These are phyloP conservation scores for Cydia amplana DNA, from an alignment of 1,140 invertebrate species.

Conservation along the genomic window DNA sequence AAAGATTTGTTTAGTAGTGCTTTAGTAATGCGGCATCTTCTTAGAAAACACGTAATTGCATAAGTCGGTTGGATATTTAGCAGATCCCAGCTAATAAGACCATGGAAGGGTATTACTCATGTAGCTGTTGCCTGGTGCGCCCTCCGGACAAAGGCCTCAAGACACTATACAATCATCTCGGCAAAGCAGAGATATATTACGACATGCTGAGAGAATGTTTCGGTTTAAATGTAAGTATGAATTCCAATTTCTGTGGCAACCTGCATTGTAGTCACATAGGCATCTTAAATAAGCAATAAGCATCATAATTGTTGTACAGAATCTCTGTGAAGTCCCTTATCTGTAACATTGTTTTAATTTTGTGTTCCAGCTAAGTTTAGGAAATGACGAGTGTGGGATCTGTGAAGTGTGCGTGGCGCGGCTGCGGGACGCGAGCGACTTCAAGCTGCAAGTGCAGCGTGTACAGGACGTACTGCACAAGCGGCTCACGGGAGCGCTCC, in stretches of 20 bases:
- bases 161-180: not conserved
- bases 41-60: not conserved
- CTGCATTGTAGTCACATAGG: too few relatives aligned
- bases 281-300: too few relatives aligned
- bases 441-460: constrained; percentile 6
- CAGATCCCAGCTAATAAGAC: not conserved
- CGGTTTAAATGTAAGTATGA: not conserved
- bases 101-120: not conserved
- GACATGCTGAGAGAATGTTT: constrained; percentile 14
- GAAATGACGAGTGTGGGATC: not conserved
- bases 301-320: too few relatives aligned
- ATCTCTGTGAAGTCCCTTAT: too few relatives aligned
- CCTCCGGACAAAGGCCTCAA: not conserved
- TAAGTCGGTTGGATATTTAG: too few relatives aligned
- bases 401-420: not conserved
- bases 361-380: not conserved
- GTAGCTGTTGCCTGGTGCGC: not conserved
- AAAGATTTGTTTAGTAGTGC: too few relatives aligned
- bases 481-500: too few relatives aligned
- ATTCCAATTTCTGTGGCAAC: too few relatives aligned
- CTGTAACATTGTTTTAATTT: not conserved
- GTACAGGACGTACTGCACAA: not conserved
- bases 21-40: too few relatives aligned
- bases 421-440: not conserved
- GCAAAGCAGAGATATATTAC: not conserved